Conservation (phyloP, 1,140 invertebrate genomes). For the Drosophila cardini region DNA sequence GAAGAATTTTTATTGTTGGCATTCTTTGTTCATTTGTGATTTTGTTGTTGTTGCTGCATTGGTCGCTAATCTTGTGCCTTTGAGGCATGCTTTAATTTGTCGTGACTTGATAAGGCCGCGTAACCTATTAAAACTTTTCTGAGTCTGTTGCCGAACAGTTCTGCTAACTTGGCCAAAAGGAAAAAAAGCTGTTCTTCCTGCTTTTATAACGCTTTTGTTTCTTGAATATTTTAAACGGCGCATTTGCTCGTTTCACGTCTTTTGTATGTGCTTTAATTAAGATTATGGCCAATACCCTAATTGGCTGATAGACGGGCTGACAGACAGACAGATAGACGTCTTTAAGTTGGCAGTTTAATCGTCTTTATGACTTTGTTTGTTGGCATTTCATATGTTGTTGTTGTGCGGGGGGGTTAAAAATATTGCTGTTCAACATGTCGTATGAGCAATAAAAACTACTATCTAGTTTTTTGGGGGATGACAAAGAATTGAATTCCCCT, state of each 20-base stretch:
- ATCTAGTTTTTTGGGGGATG: neutral
- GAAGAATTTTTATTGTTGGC: neutral
- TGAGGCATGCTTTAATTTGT: constrained; percentile 68
- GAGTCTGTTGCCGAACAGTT: constrained; percentile 38
- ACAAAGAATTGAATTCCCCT: neutral
- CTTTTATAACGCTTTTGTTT: constrained; percentile 21
- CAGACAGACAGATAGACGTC: neutral
- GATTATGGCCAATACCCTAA: constrained; percentile 42
- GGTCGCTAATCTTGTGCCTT: constrained; percentile 56
- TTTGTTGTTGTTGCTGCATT: constrained; percentile 42
- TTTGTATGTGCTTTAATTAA: constrained; percentile 57
- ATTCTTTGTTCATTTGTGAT: constrained; percentile 17
- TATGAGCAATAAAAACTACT: constrained; percentile 66
- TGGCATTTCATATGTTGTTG: constrained; percentile 20
- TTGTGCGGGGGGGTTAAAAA: constrained; percentile 30
- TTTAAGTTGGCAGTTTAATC: constrained; percentile 5
- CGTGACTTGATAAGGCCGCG: constrained; percentile 63
- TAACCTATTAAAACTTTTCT: constrained; percentile 77
- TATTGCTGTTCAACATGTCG: constrained; percentile 70
- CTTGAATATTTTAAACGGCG: constrained; percentile 64
- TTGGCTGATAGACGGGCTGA: constrained; percentile 26
- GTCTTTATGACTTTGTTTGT: constrained; percentile 24
- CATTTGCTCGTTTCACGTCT: constrained; percentile 22
- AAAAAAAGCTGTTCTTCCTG: neutral
- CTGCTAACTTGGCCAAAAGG: constrained; percentile 5